Conservation (phyloP, 2,888 invertebrate genomes). For the Steinernema carpocapsae region DNA sequence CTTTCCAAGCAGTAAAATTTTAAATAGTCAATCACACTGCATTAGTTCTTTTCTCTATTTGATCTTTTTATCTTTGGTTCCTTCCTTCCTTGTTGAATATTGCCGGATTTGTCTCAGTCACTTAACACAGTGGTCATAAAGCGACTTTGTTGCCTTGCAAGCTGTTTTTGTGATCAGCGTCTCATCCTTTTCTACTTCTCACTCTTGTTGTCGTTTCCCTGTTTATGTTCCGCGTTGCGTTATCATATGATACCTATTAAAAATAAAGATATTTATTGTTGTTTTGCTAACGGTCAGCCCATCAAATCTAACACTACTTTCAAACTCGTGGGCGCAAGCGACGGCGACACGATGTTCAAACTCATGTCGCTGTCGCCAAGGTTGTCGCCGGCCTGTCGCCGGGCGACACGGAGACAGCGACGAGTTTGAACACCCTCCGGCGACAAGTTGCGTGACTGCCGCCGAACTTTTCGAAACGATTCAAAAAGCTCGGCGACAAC, state of each 20-base stretch:
- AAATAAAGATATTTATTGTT: conserved; percentile 26
- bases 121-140: not conserved
- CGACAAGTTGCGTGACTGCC: too few relatives aligned
- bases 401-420: too few relatives aligned
- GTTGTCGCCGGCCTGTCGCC: too few relatives aligned
- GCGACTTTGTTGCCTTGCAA: not conserved
- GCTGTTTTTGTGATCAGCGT: conserved; percentile 8
- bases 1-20: not conserved
- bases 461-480: too few relatives aligned
- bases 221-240: not conserved
- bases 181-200: not conserved
- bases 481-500: too few relatives aligned
- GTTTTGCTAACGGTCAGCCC: too few relatives aligned
- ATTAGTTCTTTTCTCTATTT: not conserved
- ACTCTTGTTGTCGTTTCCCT: not conserved
- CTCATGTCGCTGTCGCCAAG: too few relatives aligned
- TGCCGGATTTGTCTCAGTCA: not conserved
- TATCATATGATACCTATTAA: not conserved
- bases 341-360: too few relatives aligned
- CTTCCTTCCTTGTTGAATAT: not conserved
- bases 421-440: too few relatives aligned
- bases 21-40: not conserved
- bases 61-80: not conserved
- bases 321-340: too few relatives aligned
- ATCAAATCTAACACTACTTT: too few relatives aligned